Evolutionary conservation across 2,113 vertebrate species (phyloP), one percentile per base, ranked within the genome.

Genomic region (Diadophis punctatus): DNA sequence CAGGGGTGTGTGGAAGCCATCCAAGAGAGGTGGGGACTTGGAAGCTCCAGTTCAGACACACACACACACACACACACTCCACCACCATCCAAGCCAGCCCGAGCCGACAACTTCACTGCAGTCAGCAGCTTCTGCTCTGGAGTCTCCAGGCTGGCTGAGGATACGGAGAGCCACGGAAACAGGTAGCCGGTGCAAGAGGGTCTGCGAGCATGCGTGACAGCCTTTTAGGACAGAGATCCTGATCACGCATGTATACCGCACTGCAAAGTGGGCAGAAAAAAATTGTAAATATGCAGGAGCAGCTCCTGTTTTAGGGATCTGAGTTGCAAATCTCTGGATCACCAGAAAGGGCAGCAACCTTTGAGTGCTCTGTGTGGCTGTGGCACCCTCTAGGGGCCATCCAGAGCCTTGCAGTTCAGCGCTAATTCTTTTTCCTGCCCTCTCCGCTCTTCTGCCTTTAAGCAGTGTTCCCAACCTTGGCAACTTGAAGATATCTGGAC

Each of bases 21-120:
- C 92, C 92, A 92, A 92, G n/a, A 90, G 88, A 92, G 92, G 92
- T 92, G 92, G 92, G 88, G 88, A 92, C 80, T 92, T 51, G 74
- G 88, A 74, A 1, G 30, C 9, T 27, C 51, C 74, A 88, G 1
- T 30, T 63, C 56, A 18, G 4, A 56, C 55, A 60, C 58, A 60
- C 25, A 27, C 20, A 56, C 55, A 60, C 58, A 60, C 25, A 27
- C 53, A 18, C 63, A 85, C 63, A 22, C 23, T 6, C 34, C 11
- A 14, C 20, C 85, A 58, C 11, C 68, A 25, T 51, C 84, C 55
- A 22, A 43, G 60, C 22, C 63, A 39, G 74, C 74, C 34, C 8
- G 10, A 39, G 74, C 49, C 43, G 25, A 49, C 8, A 20, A 46
- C 30, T 23, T 55, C n/a, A 11, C 53, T 12, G 12, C 74, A 49